Evolutionary conservation across 2,113 vertebrate genomes (phyloP).

Genomic region (Pithys albifrons): DNA sequence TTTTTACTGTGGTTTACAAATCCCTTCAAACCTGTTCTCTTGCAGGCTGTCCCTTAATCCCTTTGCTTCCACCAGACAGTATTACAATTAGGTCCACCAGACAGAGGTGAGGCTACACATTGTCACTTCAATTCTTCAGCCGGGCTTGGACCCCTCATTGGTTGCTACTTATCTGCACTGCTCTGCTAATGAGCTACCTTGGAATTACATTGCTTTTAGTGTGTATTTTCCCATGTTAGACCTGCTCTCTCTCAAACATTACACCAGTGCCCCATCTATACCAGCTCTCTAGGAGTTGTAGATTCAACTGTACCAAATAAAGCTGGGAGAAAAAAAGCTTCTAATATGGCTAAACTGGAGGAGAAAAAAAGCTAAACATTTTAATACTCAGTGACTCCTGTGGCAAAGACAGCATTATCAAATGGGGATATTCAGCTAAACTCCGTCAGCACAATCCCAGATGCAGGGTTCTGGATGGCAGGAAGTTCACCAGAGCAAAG

Average conservation of each 20-base stretch:
- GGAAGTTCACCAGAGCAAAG: conserved; percentile 39
- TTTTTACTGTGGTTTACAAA: neutral
- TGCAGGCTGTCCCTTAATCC: neutral
- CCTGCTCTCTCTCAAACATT: neutral
- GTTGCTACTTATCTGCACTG: neutral
- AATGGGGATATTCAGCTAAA: neutral
- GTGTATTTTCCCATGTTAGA: neutral
- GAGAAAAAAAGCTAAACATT: neutral
- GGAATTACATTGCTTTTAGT: neutral
- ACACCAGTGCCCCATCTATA: neutral
- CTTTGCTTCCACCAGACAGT: neutral
- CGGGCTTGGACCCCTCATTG: neutral
- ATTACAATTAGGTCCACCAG: neutral
- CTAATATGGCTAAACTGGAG: neutral
- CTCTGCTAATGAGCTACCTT: neutral
- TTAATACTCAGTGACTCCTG: neutral
- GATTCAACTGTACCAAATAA: neutral
- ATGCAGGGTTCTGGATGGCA: neutral
- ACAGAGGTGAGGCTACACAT: neutral
- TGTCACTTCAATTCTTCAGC: neutral
- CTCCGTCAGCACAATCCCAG: neutral
- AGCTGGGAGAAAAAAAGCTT: neutral
- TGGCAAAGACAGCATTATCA: neutral
- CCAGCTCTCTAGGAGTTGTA: neutral
- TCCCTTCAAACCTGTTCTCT: neutral